phyloP scores from a whole-genome alignment of 2,113 vertebrate species.

The Atherinomorus stipes region DNA sequence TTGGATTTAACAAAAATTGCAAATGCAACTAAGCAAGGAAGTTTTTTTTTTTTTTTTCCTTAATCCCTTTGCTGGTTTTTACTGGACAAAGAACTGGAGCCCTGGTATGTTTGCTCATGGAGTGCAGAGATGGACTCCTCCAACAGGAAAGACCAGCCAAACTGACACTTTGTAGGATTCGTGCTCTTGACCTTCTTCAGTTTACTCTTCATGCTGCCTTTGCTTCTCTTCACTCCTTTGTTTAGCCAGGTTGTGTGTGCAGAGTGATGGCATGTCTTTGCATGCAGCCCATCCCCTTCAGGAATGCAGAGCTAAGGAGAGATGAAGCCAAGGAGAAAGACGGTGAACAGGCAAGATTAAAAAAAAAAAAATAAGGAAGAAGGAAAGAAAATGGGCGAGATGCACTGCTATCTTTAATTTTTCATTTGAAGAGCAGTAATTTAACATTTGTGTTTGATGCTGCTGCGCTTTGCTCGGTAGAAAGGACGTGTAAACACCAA shows the following conservation, averaged over 20 bases:
- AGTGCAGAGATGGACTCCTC: not conserved
- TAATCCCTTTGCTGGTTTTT: constrained; percentile 21
- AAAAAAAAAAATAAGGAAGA: constrained; percentile 11
- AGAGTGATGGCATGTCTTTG: constrained; percentile 59
- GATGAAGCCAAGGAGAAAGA: constrained; percentile 36
- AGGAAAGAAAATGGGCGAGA: not conserved
- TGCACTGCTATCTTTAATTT: not conserved
- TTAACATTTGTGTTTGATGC: not conserved
- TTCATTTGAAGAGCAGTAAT: too few species aligned
- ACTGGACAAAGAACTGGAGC: not conserved
- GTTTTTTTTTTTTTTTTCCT: not conserved
- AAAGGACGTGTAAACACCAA: not conserved
- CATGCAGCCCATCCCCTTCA: constrained; percentile 69
- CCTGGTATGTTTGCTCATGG: constrained; percentile 9
- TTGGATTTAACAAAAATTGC: constrained; percentile 4
- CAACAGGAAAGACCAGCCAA: constrained; percentile 22
- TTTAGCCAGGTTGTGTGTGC: constrained; percentile 49
- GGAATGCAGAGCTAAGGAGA: constrained; percentile 70
- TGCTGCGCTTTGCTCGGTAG: not conserved
- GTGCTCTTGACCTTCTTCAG: constrained; percentile 14
- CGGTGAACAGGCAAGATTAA: not conserved
- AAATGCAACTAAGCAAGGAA: not conserved
- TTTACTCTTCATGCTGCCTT: constrained; percentile 11
- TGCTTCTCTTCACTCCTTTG: constrained; percentile 41
- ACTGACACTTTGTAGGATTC: not conserved